These are phyloP conservation scores for Limnephilus marmoratus DNA, from an alignment of 2,888 invertebrate genomes.

Conservation along the genomic window DNA sequence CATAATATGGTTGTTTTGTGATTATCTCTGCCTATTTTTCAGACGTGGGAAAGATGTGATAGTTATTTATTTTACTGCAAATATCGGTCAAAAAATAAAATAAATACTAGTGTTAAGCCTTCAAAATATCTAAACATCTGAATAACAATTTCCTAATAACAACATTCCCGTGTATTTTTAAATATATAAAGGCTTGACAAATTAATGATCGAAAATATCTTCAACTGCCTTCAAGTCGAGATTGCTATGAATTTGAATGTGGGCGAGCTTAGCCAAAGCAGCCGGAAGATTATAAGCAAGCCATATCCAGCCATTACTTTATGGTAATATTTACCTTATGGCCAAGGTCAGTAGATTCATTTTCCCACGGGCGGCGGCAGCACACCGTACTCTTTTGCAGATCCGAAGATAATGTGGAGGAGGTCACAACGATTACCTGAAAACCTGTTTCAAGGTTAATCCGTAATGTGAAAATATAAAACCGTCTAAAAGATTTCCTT, in stretches of 20 bases:
- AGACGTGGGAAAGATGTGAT: too few relatives aligned
- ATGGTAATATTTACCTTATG: slow-evolving; percentile 18
- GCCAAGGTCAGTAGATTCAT: not conserved
- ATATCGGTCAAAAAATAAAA: not conserved
- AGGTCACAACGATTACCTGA: slow-evolving; percentile 30
- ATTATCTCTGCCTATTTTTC: too few relatives aligned
- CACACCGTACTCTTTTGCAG: not conserved
- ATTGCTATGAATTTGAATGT: not conserved
- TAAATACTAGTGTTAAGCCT: not conserved
- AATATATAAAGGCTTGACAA: slow-evolving; percentile 25
- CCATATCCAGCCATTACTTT: not conserved
- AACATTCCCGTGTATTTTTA: not conserved
- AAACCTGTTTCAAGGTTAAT: slow-evolving; percentile 42
- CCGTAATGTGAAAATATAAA: not conserved
- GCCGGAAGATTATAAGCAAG: not conserved
- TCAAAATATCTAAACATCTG: not conserved
- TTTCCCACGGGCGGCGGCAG: not conserved
- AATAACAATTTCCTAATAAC: not conserved
- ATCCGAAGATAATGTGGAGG: not conserved
- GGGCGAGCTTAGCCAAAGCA: slow-evolving; percentile 7
- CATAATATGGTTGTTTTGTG: too few relatives aligned
- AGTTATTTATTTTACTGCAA: not conserved
- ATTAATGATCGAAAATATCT: slow-evolving; percentile 30
- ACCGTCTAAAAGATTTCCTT: not conserved
- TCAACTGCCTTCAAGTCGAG: not conserved